A percentile compares a stretch with the other conserved stretches of the same genome.
phyloP scores from a whole-genome alignment of 1,140 invertebrate genomes.

The Zaprionus vittiger region DNA sequence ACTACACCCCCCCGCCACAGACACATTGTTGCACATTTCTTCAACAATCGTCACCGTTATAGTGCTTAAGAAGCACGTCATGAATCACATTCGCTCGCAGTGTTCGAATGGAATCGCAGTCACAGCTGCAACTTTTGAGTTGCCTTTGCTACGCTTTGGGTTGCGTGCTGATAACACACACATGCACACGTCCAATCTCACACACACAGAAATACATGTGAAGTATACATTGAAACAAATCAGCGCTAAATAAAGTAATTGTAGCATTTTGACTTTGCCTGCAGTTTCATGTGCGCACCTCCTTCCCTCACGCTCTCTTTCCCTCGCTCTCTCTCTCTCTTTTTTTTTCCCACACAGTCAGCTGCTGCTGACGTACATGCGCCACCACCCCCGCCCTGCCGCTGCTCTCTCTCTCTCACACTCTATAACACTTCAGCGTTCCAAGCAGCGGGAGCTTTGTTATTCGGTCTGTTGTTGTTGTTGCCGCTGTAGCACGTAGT shows the following conservation, averaged over 20 bases:
- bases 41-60: conserved; percentile 23
- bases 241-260: conserved; percentile 59
- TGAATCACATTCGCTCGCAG: conserved; percentile 64
- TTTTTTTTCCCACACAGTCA: conserved; percentile 24
- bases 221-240: conserved; percentile 36
- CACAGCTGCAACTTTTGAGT: conserved; percentile 46
- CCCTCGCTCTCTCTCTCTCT: conserved; percentile 21
- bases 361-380: conserved; percentile 48
- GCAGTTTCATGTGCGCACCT: conserved; percentile 20
- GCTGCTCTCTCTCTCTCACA: neutral
- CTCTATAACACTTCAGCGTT: neutral
- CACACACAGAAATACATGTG: conserved; percentile 3
- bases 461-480: conserved; percentile 15
- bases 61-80: conserved; percentile 45
- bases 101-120: conserved; percentile 23
- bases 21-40: conserved; percentile 41
- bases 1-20: neutral
- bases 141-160: conserved; percentile 17
- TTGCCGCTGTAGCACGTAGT: conserved; percentile 55
- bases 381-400: conserved; percentile 21
- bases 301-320: conserved; percentile 8
- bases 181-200: conserved; percentile 7
- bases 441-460: conserved; percentile 43
- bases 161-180: conserved; percentile 48
- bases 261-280: conserved; percentile 41